Conservation (phyloP, 2,113 vertebrate genomes). For the Carassius auratus region DNA sequence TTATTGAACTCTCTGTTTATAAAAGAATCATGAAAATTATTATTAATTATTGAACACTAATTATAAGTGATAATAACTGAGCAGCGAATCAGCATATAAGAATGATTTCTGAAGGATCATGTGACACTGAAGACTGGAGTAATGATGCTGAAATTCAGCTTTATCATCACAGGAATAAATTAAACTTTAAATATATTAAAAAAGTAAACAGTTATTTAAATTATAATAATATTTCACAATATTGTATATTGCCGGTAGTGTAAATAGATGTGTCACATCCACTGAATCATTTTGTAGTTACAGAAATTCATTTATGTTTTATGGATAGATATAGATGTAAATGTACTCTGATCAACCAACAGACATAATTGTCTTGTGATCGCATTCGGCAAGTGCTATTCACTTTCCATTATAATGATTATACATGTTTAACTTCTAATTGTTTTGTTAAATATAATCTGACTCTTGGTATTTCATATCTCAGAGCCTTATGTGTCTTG, state of each 20-base stretch:
- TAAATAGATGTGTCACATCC: background rate
- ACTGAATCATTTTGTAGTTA: background rate
- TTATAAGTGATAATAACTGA: background rate
- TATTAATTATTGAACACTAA: background rate
- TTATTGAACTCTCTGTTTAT: background rate
- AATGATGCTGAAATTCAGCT: background rate
- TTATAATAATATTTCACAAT: background rate
- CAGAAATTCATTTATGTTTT: background rate
- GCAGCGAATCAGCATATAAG: background rate
- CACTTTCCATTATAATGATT: background rate
- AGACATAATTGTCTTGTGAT: background rate
- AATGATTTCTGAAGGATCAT: background rate
- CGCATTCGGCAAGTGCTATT: background rate
- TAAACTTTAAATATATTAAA: background rate
- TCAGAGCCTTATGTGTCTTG: background rate
- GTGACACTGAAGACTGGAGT: background rate
- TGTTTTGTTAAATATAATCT: background rate
- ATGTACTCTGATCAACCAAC: background rate
- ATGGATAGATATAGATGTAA: background rate
- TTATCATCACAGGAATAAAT: background rate
- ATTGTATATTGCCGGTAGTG: background rate
- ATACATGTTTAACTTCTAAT: background rate
- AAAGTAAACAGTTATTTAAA: background rate
- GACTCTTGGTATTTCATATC: background rate
- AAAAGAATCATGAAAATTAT: background rate